Base-by-base conservation (phyloP, 2,113 vertebrate genomes). In the Corythaixoides concolor region DNA sequence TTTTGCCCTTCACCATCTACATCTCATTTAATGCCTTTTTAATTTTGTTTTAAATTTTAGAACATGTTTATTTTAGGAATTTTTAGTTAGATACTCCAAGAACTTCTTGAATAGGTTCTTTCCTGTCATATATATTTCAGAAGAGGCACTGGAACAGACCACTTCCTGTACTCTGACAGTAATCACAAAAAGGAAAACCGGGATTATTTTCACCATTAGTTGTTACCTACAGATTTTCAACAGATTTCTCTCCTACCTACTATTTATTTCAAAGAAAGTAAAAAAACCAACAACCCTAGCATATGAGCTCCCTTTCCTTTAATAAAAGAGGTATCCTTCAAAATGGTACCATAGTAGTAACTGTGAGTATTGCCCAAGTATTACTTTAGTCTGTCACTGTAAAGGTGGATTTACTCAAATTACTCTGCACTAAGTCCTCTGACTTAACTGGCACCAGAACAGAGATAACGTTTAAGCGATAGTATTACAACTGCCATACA, bases 1-100 rank as follows among this genome's bases (percentile, higher is more conserved):
- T 72, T 88, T 90, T 85, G 37, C 30, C 20, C 37, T 72, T 90
- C 62, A 59, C 9, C 12, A 82, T 15, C 75, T 75, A 17, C 8
- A 72, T 68, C 32, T 85, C 35, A 80, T 64, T 73, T 86, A 80
- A 83, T 16, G 43, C 35, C 8, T 23, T 79, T 66, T 66, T 14
- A 81, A 74, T 87, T 72, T 85, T 82, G 24, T 27, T 58, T 83
- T 88, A 41, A 53, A 78, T 88, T 87, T 85, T 90, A 74, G 41
- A 78, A 74, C 10, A 50, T 15, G 14, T n/a, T 75, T 82, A 35
- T 72, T 96, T 92, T 68, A 2, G 68, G 12, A 33, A 55, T 39
- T 83, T 87, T 96, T 62, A 50, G 10, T 69, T 62, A 89, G 13
- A 5, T 49, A 50, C 7, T 77, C 45, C 33, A 77, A 41, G n/a